phyloP scores from a whole-genome alignment of 2,797 vertebrate genomes.

The Cirrhinus molitorella region DNA sequence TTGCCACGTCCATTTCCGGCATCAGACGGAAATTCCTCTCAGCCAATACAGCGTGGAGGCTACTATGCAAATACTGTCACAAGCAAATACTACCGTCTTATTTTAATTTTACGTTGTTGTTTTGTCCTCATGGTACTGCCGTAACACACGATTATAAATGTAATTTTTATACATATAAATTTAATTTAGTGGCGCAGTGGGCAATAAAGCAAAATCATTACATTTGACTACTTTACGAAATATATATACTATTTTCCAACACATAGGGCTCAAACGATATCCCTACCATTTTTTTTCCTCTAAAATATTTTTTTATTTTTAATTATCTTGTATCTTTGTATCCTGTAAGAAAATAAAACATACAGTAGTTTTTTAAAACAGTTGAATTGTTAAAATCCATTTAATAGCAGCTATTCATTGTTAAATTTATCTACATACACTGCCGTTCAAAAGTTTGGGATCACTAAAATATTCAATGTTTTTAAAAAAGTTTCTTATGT shows the following conservation, averaged over 20 bases:
- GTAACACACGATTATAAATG: background rate
- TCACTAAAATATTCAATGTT: no score
- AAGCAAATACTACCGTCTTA: background rate
- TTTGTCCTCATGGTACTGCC: no score
- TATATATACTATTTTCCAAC: slow-evolving; percentile 3
- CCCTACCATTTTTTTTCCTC: no score
- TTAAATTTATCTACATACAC: background rate
- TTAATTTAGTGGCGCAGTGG: background rate
- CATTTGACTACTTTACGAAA: no score
- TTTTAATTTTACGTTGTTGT: background rate
- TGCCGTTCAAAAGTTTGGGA: no score
- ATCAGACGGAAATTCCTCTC: slow-evolving; percentile 22
- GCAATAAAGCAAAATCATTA: background rate
- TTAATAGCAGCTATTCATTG: background rate
- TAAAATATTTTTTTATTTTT: background rate
- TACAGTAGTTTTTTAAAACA: background rate
- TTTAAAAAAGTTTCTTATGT: no score
- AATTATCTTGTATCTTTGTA: background rate
- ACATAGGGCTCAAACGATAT: background rate
- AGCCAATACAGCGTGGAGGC: slow-evolving; percentile 15
- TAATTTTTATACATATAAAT: no score
- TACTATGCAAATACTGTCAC: no score
- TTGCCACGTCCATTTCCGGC: slow-evolving; percentile 69
- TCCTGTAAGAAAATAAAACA: background rate
- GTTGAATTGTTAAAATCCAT: background rate